Evolutionary conservation across 2,888 invertebrate genomes (phyloP).

Genomic region (Platerodrilus igneus): DNA sequence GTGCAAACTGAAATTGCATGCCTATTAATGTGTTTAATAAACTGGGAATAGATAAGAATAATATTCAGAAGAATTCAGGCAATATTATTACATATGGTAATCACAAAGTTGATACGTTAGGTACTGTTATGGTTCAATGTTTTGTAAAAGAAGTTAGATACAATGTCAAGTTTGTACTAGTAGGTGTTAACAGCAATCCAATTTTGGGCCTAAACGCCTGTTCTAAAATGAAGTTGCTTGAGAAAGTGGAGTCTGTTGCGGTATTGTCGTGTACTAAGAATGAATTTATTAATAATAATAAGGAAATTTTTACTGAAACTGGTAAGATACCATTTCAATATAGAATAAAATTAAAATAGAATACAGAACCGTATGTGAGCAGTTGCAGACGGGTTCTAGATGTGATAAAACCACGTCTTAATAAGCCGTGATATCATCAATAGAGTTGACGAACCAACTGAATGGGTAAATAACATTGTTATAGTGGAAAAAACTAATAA

Average conservation of each 20-base stretch:
- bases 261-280: too few species aligned
- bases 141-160: too few species aligned
- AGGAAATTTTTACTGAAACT: constrained; percentile 15
- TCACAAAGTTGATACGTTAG: too few species aligned
- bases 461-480: constrained; percentile 29
- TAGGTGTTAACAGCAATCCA: constrained; percentile 4
- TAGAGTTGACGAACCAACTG: constrained; percentile 16
- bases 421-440: constrained; percentile 13
- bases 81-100: too few species aligned
- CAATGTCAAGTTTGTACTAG: constrained; percentile 1
- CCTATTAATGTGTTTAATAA: too few species aligned
- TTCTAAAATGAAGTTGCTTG: constrained; percentile 7
- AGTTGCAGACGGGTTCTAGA: constrained; percentile 13
- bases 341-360: constrained; percentile 13
- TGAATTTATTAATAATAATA: constrained; percentile 9
- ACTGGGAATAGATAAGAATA: too few species aligned
- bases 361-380: constrained; percentile 12
- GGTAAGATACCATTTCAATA: constrained; percentile 11
- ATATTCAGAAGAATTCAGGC: too few species aligned
- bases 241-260: too few species aligned
- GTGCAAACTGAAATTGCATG: too few species aligned
- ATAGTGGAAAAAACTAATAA: constrained; percentile 32
- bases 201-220: constrained; percentile 14
- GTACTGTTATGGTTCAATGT: too few species aligned
- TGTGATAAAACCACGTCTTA: constrained; percentile 10